Conservation (phyloP, 2,888 invertebrate genomes). For the Steromphala cineraria region DNA sequence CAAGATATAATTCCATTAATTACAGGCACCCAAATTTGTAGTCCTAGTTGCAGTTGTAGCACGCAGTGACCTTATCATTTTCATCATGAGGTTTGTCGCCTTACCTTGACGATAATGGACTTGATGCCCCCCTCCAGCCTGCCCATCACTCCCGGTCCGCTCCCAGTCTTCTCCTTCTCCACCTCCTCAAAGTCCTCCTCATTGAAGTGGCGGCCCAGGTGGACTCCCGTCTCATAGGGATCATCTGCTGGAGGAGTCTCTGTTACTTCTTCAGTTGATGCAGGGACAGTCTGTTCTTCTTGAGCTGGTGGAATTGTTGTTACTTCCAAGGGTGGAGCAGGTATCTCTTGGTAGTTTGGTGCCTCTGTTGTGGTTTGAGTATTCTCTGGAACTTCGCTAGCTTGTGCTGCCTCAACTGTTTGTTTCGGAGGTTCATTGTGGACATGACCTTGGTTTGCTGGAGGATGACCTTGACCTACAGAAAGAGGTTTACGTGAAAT, state of each 20-base stretch:
- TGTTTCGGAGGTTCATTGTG: background rate
- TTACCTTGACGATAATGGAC: background rate
- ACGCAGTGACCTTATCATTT: no score
- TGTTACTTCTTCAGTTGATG: background rate
- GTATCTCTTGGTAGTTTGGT: background rate
- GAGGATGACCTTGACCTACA: conserved; percentile 25
- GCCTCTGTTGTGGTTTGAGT: background rate
- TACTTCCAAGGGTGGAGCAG: background rate
- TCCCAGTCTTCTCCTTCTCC: conserved; percentile 20
- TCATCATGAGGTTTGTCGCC: background rate
- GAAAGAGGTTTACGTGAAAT: conserved; percentile 54
- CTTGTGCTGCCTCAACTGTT: conserved; percentile 9
- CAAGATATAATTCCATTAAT: no score
- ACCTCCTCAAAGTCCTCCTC: conserved; percentile 47
- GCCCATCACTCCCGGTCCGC: conserved; percentile 28
- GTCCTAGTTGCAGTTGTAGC: no score
- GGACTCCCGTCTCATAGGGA: conserved; percentile 32
- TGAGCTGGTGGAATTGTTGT: background rate
- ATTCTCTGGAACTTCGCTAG: background rate
- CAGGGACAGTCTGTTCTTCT: background rate
- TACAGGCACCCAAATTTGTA: no score
- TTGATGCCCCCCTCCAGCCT: conserved; percentile 32
- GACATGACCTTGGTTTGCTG: conserved; percentile 10
- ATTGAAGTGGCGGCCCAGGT: conserved; percentile 40
- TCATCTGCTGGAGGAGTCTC: background rate